Base-by-base conservation (phyloP, 2,113 vertebrate species). In the Callipepla squamata region DNA sequence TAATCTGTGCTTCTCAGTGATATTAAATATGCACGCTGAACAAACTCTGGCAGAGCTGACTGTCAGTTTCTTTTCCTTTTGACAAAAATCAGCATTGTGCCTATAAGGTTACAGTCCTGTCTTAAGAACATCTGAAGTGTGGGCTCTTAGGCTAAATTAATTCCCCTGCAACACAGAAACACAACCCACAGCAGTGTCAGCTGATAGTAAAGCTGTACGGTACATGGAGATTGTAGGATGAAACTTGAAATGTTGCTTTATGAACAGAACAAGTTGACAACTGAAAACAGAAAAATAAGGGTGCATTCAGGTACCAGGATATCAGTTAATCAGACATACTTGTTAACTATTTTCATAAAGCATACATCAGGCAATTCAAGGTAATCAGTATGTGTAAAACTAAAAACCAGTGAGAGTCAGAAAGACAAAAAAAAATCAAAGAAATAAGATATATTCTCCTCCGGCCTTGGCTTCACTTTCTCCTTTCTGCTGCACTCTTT, bases 21-120 rank as follows among this genome's bases (percentile, higher is more conserved):
- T 65, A 91, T 70, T 89, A 91, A 90, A 93, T 73, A 86, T 42
- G 74, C 47, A 87, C 55, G 59, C 59, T 84, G 44, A 80, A 66
- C 62, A 93, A 34, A 84, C 38, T 58, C 38, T 63, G 20, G 73
- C 38, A 90, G 77, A 83, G 38, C 59, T 47, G 53, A 84, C 70
- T 68, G 50, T 72, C 62, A 81, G 32, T 34, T 42, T 87, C 74
- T 89, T 87, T 75, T 78, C 34, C 51, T 76, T 87, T 68, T 66
- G 45, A 76, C 66, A 87, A 89, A 94, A 81, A 77, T 50, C 73
- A 89, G 42, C 48, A n/a, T 77, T 91, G 45, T 74, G 59, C 20
- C 34, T 67, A 2, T 53, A 67, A 87, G 30, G 44, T 44, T 83
- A 77, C 9, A 80, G 36, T 59, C 53, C 38, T 58, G 21, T 70